Percentiles rank a stretch among this genome's conserved stretches.
Evolutionary conservation across 2,888 invertebrate species (phyloP).

Genomic region (Morpho helenor): DNA sequence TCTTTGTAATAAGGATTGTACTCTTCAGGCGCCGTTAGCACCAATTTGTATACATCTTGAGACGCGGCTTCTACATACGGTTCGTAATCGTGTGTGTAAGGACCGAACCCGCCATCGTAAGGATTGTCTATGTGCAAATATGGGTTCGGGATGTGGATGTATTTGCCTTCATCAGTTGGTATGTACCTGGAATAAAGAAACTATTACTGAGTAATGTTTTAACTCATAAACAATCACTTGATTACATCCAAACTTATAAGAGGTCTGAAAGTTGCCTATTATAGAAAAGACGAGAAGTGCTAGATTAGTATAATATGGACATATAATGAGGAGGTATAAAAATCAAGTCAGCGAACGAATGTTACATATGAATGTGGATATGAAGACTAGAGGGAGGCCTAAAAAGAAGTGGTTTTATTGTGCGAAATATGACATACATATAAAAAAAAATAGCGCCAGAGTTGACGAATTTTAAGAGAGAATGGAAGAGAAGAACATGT

Average conservation of each 20-base stretch:
- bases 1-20: slow-evolving; percentile 66
- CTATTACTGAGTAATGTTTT: slow-evolving; percentile 6
- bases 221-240: slow-evolving; percentile 9
- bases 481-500: too few species aligned
- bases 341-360: too few species aligned
- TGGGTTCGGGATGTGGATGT: slow-evolving; percentile 73
- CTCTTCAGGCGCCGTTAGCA: slow-evolving; percentile 53
- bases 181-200: slow-evolving; percentile 52
- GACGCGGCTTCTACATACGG: slow-evolving; percentile 70
- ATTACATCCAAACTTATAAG: neutral
- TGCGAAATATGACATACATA: too few species aligned
- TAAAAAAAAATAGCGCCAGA: too few species aligned
- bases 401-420: too few species aligned
- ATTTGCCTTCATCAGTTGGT: slow-evolving; percentile 70
- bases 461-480: too few species aligned
- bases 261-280: too few species aligned
- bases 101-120: slow-evolving; percentile 65
- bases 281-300: too few species aligned
- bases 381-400: too few species aligned
- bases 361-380: too few species aligned
- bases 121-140: slow-evolving; percentile 75
- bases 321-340: too few species aligned
- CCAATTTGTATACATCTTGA: slow-evolving; percentile 54
- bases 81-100: slow-evolving; percentile 67
- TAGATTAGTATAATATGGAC: too few species aligned